These are phyloP conservation scores for Linurgus olivaceus DNA, from an alignment of 2,797 vertebrate genomes.

Conservation along the genomic window DNA sequence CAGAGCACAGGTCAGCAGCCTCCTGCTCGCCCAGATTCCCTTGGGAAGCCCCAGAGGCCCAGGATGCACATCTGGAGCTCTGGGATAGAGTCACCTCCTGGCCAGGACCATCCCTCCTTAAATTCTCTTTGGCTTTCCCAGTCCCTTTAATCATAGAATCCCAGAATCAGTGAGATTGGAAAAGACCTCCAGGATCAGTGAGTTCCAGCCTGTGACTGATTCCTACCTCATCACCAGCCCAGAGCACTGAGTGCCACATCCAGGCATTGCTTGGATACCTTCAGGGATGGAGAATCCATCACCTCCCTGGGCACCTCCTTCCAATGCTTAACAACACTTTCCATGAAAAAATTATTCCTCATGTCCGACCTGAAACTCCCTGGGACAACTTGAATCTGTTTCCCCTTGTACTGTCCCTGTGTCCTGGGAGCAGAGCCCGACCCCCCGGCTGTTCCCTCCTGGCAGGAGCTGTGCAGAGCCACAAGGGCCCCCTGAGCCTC, in stretches of 20 bases:
- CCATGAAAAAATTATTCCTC: background rate
- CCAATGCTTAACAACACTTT: background rate
- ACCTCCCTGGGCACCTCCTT: background rate
- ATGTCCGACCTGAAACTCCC: background rate
- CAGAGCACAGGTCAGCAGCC: background rate
- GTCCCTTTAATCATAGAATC: background rate
- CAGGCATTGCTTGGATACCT: background rate
- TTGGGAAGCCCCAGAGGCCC: background rate
- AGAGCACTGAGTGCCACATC: background rate
- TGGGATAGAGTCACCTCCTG: background rate
- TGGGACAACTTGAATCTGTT: fast-evolving
- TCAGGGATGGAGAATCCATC: background rate
- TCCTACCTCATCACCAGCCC: background rate
- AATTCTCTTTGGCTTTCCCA: background rate
- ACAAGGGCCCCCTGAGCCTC: background rate
- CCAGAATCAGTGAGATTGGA: background rate
- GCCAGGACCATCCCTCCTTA: background rate
- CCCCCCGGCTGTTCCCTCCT: fast-evolving
- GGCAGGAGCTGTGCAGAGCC: background rate
- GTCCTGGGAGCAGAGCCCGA: fast-evolving
- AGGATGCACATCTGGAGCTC: background rate
- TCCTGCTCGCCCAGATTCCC: background rate
- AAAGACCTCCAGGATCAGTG: background rate
- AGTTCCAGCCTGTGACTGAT: background rate
- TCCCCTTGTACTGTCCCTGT: background rate